phyloP scores from a whole-genome alignment of 2,888 invertebrate species.

The Aphodius sticticus region DNA sequence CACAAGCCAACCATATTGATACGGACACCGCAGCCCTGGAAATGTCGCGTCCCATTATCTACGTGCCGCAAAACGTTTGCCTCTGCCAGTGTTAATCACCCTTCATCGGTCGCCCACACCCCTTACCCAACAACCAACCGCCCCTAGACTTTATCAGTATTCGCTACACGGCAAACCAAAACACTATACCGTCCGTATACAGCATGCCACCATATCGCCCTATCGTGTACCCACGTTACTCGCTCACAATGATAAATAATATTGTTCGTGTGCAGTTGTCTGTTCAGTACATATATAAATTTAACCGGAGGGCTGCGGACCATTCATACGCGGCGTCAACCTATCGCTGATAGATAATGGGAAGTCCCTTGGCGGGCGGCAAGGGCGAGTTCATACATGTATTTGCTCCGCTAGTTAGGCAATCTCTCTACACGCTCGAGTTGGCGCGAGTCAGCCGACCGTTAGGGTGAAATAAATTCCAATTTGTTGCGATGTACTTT shows the following conservation, averaged over 20 bases:
- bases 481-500: conserved; percentile 4
- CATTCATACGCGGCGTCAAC: not conserved
- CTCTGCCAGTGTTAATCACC: conserved; percentile 4
- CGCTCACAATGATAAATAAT: not conserved
- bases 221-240: not conserved
- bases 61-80: not conserved
- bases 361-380: not conserved
- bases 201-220: not conserved
- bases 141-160: not conserved
- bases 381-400: not conserved
- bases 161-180: not conserved
- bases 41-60: not conserved
- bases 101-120: not conserved
- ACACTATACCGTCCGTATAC: not conserved
- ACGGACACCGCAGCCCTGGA: not conserved
- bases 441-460: not conserved
- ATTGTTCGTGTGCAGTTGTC: conserved; percentile 4
- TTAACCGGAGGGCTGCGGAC: not conserved
- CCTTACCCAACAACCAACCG: not conserved
- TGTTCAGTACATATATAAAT: not conserved
- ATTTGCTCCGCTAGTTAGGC: not conserved
- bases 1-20: not conserved
- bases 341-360: not conserved
- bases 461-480: not conserved
- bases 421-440: not conserved